Base-by-base conservation (phyloP, 2,113 vertebrate species). In the Condylura cristata region DNA sequence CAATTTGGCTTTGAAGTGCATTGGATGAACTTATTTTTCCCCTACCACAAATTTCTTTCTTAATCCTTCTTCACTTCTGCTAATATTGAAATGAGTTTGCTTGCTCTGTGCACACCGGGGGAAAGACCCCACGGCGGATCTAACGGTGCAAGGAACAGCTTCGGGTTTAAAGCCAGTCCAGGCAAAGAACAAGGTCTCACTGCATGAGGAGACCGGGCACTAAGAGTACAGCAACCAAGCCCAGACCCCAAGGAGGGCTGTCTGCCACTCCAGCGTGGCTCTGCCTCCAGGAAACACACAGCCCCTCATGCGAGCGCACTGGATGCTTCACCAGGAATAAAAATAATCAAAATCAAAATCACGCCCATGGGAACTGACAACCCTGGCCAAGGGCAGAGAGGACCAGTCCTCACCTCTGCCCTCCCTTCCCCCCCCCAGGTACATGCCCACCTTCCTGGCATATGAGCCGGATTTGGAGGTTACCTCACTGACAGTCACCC, bases 61-160 rank as follows among this genome's bases (percentile, higher is more conserved):
- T 83, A 91, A 89, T 93, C 75, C 92, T 75, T 84, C 93, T 89
- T 56, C 26, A 56, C 18, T 87, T 93, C 61, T 34, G 89, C 83
- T 88, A n/a, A 72, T 58, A 51, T 48, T 76, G 72, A 90, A 89
- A 72, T 84, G 66, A 78, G 60, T 91, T 75, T 81, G 61, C n/a
- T 30, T 46, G 72, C 39, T 76, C 75, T 22, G 30, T 13, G 41
- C 56, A 32, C 79, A 41, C 56, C 1, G 12, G 13, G 28, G 65
- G 53, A 32, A 11, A 26, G 13, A 68, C 34, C 79, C 30, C 58
- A 30, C 58, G 22, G 11, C 3, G 8, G 34, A 1, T 39, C 79
- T 3, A n/a, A 68, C 1, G 24, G 78, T n/a, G 0, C 6, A 9
- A 41, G 56, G 28, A 78, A 26, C 8, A 44, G 60, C 53, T 65